Percentiles rank a stretch among this genome's conserved stretches.
Conservation (phyloP, 2,113 vertebrate species). For the Microtus oregoni region DNA sequence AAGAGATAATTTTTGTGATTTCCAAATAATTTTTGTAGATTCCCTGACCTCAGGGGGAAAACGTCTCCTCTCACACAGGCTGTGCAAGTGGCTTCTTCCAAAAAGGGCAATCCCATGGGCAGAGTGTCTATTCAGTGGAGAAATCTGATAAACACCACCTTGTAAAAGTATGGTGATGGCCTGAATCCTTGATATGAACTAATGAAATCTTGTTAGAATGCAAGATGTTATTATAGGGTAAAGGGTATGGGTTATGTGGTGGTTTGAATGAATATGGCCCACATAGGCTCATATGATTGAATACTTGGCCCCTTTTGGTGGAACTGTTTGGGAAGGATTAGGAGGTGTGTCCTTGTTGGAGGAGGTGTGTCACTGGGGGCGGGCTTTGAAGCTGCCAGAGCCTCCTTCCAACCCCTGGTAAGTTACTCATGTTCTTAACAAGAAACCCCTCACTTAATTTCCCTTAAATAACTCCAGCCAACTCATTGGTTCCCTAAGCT, state of each 20-base stretch:
- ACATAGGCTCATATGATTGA: neutral
- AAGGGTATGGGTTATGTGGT: neutral
- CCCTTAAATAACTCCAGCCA: no score
- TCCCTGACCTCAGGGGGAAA: neutral
- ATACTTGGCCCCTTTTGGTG: neutral
- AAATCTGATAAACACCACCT: neutral
- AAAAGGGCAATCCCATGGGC: no score
- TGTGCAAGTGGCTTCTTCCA: neutral
- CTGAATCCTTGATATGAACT: neutral
- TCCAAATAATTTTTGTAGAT: neutral
- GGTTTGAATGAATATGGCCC: neutral
- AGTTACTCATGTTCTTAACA: neutral
- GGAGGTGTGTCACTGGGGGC: neutral
- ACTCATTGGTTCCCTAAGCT: neutral
- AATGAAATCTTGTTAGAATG: neutral
- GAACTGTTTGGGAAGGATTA: neutral
- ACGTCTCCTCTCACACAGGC: rapidly evolving
- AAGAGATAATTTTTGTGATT: neutral
- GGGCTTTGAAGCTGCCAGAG: neutral
- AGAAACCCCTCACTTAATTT: no score
- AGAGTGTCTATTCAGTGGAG: neutral
- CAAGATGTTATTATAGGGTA: neutral
- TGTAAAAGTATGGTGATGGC: neutral
- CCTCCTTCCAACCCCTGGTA: no score
- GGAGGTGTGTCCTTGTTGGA: neutral